These are phyloP conservation scores for Cephus sareptanus DNA, from an alignment of 2,888 invertebrate species.

Conservation along the genomic window DNA sequence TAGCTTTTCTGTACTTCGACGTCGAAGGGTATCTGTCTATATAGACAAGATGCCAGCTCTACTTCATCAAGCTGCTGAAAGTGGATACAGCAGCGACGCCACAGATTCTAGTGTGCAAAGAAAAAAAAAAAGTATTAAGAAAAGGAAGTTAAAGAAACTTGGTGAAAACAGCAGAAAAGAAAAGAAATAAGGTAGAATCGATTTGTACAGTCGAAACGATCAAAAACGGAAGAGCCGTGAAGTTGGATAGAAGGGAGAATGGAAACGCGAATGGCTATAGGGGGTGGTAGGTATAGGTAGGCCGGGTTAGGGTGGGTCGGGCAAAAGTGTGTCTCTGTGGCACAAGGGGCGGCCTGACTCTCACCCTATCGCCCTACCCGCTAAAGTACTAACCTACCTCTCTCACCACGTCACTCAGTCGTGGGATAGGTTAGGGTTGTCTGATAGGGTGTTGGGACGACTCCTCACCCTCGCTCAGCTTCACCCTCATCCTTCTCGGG, in stretches of 20 bases:
- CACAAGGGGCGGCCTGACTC: slow-evolving; percentile 41
- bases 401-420: slow-evolving; percentile 40
- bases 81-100: background rate
- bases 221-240: background rate
- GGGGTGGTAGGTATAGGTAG: background rate
- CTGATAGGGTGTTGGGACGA: slow-evolving; percentile 31
- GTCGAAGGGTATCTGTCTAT: background rate
- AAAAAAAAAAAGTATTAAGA: background rate
- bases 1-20: background rate
- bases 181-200: background rate
- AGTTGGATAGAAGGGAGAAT: background rate
- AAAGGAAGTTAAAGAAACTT: background rate
- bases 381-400: slow-evolving; percentile 30
- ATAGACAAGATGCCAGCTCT: background rate
- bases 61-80: background rate
- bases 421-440: slow-evolving; percentile 53
- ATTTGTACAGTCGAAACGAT: background rate
- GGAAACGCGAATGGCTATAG: background rate
- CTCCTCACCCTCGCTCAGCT: slow-evolving; percentile 15
- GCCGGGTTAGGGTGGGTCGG: slow-evolving; percentile 6
- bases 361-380: slow-evolving; percentile 18
- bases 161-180: background rate
- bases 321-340: slow-evolving; percentile 59
- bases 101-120: background rate
- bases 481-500: slow-evolving; percentile 17